Base-by-base conservation (phyloP, 1,140 invertebrate species). In the Drosophila sproati region DNA sequence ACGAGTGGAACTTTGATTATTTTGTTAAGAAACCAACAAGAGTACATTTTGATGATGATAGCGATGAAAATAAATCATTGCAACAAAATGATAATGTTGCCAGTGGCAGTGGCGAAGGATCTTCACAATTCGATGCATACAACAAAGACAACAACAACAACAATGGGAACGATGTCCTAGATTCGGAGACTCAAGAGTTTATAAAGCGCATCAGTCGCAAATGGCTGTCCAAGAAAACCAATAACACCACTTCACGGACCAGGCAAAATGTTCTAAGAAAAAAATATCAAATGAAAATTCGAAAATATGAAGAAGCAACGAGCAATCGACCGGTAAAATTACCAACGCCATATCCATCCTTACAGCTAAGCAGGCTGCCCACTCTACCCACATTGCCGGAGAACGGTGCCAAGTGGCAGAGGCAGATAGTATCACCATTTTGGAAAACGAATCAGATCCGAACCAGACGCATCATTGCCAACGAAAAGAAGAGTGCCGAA, bases 1-100 rank as follows among this genome's bases (percentile, higher is more conserved):
- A 43, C 39, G 39, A 43, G 10, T 43, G 39, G 39, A 43, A 43
- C 39, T 43, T 43, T 43, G 39, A 43, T 43, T 43, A 43, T n/a
- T 43, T 43, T 43, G 39, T n/a, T 3, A 43, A 43, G 4, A 43
- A 43, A 4, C 10, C 39, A 43, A 43, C 39, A 4, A 43, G 39
- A 3, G 39, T 4, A 43, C 39, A 43, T n/a, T 43, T n/a, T n/a
- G 39, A 43, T 10, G 39, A 43, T 43, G 39, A 43, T n/a, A 43
- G 39, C 39, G 39, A 43, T 43, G 39, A 43, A 43, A 43, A 43
- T n/a, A 43, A 43, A 43, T 43, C 39, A 0, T 43, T 43, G 10
- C 39, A 43, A n/a, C 39, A n/a, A n/a, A 43, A 43, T 4, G 39
- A 43, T 4, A 43, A 43, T 43, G 10, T 43, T 43, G 39, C 39